Conservation (phyloP, 2,797 vertebrate species). For the Hippopotamyrus pictus region DNA sequence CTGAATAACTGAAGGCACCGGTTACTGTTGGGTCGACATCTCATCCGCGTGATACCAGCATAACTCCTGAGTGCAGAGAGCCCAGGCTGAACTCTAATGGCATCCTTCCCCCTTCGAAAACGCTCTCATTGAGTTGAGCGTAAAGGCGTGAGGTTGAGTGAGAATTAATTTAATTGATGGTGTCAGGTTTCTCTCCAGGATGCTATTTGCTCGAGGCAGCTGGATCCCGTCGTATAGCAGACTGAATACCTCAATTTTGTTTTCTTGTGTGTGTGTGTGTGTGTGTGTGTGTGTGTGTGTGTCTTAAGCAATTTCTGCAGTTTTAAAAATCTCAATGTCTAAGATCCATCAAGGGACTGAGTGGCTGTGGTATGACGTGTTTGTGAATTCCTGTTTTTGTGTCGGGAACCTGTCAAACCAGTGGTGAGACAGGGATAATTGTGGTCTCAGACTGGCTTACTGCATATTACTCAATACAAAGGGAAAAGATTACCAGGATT, state of each 20-base stretch:
- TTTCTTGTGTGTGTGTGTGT: not conserved
- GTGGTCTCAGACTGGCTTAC: not conserved
- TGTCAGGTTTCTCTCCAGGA: conserved; percentile 17
- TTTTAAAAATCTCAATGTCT: not conserved
- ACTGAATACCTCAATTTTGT: conserved; percentile 4
- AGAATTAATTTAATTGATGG: conserved; percentile 24
- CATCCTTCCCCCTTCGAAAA: conserved; percentile 7
- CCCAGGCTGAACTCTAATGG: not conserved
- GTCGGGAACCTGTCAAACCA: conserved; percentile 5
- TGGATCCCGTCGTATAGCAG: not conserved
- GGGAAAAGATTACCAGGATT: conserved; percentile 1
- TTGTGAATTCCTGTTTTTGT: not conserved
- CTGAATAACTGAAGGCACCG: not conserved
- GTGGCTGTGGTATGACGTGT: not conserved
- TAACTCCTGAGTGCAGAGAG: not conserved
- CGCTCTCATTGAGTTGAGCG: conserved; percentile 2
- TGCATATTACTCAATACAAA: not conserved
- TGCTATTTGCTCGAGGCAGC: conserved; percentile 14
- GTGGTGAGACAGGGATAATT: conserved; percentile 11
- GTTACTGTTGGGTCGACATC: not conserved
- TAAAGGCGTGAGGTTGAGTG: conserved; percentile 19
- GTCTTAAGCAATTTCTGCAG: not conserved
- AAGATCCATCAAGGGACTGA: not conserved
- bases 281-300: not conserved
- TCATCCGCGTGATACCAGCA: not conserved